Percentiles rank a stretch among this genome's conserved stretches.
phyloP scores from a whole-genome alignment of 2,113 vertebrate species.

The Nyctereutes procyonoides region DNA sequence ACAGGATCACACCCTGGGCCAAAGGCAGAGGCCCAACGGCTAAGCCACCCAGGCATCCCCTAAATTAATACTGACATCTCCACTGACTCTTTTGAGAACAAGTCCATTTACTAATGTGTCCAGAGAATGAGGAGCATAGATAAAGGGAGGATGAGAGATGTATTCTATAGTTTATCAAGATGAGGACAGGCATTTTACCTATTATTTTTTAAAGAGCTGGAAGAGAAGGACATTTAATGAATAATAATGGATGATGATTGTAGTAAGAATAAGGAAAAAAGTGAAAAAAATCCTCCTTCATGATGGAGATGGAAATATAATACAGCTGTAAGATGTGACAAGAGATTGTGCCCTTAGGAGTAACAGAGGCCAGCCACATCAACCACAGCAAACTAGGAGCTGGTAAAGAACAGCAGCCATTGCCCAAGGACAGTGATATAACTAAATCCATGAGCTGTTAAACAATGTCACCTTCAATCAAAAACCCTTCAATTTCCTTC shows the following conservation, averaged over 20 bases:
- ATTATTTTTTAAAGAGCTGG: conserved; percentile 18
- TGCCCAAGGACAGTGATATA: background rate
- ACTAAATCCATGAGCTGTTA: background rate
- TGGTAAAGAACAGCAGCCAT: background rate
- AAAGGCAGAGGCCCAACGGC: no score
- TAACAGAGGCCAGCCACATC: no score
- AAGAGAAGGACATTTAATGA: background rate
- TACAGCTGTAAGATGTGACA: background rate
- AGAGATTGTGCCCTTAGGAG: background rate
- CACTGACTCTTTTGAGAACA: background rate
- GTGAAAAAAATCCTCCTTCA: background rate
- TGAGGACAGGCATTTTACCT: background rate
- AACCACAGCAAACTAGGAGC: background rate
- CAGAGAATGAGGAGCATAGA: background rate
- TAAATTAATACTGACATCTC: conserved; percentile 14
- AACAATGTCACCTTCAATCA: background rate
- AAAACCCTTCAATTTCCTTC: background rate
- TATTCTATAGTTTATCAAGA: background rate
- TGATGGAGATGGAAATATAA: background rate
- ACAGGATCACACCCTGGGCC: no score
- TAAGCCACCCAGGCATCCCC: background rate
- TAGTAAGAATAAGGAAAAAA: background rate
- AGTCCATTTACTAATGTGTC: background rate
- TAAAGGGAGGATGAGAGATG: background rate
- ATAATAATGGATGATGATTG: background rate